A percentile compares a stretch with the other conserved stretches of the same genome.
These are phyloP conservation scores for Temnothorax longispinosus DNA, from an alignment of 1,140 invertebrate genomes.

Conservation along the genomic window DNA sequence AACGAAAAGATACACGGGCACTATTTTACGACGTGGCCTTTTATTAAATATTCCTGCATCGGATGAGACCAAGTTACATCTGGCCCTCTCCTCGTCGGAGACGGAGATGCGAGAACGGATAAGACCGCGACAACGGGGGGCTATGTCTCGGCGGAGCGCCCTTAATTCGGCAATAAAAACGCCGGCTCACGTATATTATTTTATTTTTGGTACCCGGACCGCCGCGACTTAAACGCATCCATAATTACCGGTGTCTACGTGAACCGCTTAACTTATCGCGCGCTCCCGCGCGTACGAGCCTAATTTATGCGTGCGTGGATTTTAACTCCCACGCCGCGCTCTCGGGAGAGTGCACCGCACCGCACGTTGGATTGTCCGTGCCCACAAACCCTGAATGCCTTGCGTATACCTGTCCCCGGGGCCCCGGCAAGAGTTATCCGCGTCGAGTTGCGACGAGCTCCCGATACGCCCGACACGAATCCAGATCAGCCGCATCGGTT, in stretches of 20 bases:
- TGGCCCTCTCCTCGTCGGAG: constrained; percentile 28
- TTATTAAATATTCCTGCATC: constrained; percentile 69
- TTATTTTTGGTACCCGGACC: constrained; percentile 85
- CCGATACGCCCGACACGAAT: constrained; percentile 68
- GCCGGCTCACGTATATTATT: constrained; percentile 85
- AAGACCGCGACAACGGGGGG: constrained; percentile 78
- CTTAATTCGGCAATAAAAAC: constrained; percentile 85
- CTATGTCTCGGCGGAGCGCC: constrained; percentile 75
- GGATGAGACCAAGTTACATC: constrained; percentile 77
- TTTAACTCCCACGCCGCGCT: constrained; percentile 79
- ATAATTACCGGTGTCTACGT: constrained; percentile 84
- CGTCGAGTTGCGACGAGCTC: constrained; percentile 65
- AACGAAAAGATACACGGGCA: constrained; percentile 18
- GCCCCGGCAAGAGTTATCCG: constrained; percentile 68
- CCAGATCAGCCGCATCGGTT: constrained; percentile 63
- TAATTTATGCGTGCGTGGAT: constrained; percentile 81
- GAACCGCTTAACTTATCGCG: constrained; percentile 84
- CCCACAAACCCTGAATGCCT: constrained; percentile 51
- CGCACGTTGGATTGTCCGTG: constrained; percentile 70
- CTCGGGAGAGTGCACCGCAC: constrained; percentile 26
- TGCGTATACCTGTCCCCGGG: constrained; percentile 51
- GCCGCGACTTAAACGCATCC: constrained; percentile 85
- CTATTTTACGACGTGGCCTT: constrained; percentile 46
- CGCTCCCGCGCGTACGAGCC: constrained; percentile 73
- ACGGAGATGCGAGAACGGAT: constrained; percentile 79